Base-by-base conservation (phyloP, 92 coral and sea anemone genomes). In the Virgularia gustaviana region DNA sequence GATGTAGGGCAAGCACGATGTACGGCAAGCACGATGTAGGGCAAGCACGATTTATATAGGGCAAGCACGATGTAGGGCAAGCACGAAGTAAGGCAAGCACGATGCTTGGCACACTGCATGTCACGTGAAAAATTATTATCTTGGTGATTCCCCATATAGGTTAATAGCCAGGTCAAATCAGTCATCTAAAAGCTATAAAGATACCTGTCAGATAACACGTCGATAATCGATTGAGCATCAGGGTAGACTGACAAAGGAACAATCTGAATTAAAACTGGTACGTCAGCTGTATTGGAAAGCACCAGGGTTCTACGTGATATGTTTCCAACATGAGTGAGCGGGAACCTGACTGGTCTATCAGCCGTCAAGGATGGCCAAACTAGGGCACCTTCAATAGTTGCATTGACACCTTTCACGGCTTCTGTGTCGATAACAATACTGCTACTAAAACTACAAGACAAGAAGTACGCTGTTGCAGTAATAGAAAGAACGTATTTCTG, bases 341-440 rank as follows among this genome's bases (percentile, higher is more conserved):
- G 98, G 63, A 92, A 92, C 72, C 88, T 86, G 79, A 92, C 79
- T 9, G 98, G 98, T 76, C 90, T 87, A 63, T 84, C 98, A 12
- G 96, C 88, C 15, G 96, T 83, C 73, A 92, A 56, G 0, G 96
- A 86, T 0, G 98, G 98, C 98, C 98, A 92, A 20, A 84, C 81
- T 43, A 92, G 80, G 10, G 87, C 74, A 18, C 96, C 90, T 65
- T 75, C 82, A 23, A 84, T 86, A 13, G 87, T 83, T 8, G 88
- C 81, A 43, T 65, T 72, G 32, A 92, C 70, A 37, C 94, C 88
- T 41, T 88, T 85, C 9, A 90, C 94, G 13, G 90, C 75, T 71
- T 89, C 96, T 60, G 98, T 89, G 80, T 88, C 87, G 28, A 92
- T 77, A 36, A 84, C 70, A 36, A 92, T 71, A 20, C 92, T 83